A percentile compares a stretch with the other conserved stretches of the same genome.
phyloP scores from a whole-genome alignment of 2,113 vertebrate genomes.

The Halcyon senegalensis region DNA sequence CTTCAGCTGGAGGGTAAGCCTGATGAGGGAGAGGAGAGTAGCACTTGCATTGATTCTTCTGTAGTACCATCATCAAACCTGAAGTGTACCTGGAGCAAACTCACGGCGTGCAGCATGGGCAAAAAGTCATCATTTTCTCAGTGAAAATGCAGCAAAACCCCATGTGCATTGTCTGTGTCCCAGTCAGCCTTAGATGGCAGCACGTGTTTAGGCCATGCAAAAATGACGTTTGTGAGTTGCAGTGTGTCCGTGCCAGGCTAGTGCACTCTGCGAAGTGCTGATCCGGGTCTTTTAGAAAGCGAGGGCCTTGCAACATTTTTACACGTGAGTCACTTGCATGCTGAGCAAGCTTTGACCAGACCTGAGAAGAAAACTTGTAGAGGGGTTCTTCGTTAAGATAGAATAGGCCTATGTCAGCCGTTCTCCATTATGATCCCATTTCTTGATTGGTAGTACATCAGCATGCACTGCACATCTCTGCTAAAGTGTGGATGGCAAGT shows the following conservation, averaged over 20 bases:
- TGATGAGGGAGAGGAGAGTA: neutral
- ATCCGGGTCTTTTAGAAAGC: neutral
- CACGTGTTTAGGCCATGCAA: neutral
- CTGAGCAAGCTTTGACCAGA: neutral
- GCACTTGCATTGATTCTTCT: neutral
- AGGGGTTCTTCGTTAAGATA: neutral
- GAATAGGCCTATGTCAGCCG: neutral
- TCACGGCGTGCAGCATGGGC: neutral
- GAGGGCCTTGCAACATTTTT: neutral
- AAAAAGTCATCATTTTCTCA: neutral
- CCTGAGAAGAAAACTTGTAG: neutral
- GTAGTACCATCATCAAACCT: neutral
- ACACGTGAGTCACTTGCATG: neutral
- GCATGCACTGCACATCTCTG: neutral
- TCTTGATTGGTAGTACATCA: neutral
- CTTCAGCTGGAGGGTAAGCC: conserved; percentile 91
- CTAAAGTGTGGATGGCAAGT: neutral
- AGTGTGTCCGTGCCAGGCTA: neutral
- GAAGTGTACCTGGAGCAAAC: neutral
- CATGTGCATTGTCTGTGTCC: neutral
- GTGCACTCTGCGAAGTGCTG: neutral
- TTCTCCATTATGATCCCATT: neutral
- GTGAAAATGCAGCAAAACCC: neutral
- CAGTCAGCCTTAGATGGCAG: neutral
- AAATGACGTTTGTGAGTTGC: neutral